Evolutionary conservation across 2,797 vertebrate species (phyloP), one percentile per base, ranked within the genome.

Genomic region (Bothrops alternatus): DNA sequence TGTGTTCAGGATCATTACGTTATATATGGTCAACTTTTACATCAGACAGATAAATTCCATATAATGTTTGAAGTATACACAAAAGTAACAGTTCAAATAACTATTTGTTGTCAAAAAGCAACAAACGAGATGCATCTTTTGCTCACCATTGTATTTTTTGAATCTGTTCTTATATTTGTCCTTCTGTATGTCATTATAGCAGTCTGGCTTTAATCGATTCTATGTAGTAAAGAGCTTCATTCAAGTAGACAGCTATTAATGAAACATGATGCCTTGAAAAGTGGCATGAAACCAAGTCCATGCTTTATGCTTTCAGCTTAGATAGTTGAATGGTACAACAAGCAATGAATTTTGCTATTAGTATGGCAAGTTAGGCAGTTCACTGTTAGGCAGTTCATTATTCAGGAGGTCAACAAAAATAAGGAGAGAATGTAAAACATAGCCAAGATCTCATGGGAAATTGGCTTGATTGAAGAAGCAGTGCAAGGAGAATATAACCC

Each of bases 381-480:
- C 94, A 91, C 53, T n/a, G 8, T 53, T 53, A 53, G 94, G 93
- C 0, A 53, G 50, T 53, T 53, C 50, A 53, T 53, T 2, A 11
- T 93, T 92, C 95, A 92, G 93, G 93, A 93, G 55, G 88, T 89
- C 90, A 93, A 0, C 93, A 92, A 91, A 96, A 90, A 91, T 87
- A 86, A 61, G 92, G 50, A 85, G 55, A 88, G 32, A 88, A 32
- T 78, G 10, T 32, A 88, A 32, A 47, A 11, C 28, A 63, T 7
- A 6, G 20, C 37, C 25, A 61, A 86, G 28, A 63, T 58, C 23
- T 85, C 55, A 7, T 91, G 58, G 85, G 47, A 32, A 63, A 11
- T 50, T 16, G 23, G 0, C 55, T 20, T 61, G 26, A 28, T 13
- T 37, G 16, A 42, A 47, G 58, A 63, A 2, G 3, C 12, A 16